Evolutionary conservation across 2,888 invertebrate genomes (phyloP), one percentile per base, ranked within the genome.

Genomic region (Perithous albicinctus): DNA sequence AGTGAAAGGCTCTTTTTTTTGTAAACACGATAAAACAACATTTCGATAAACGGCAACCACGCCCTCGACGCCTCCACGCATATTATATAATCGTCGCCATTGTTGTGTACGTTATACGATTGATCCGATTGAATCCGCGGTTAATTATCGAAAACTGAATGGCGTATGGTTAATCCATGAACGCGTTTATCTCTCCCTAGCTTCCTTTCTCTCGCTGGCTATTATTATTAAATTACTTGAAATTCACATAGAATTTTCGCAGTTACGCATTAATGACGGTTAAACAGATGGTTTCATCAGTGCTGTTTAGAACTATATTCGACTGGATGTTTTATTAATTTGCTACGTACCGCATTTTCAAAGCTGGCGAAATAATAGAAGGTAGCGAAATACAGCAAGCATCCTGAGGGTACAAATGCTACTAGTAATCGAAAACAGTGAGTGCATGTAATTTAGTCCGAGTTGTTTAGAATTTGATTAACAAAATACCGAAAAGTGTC

Each of bases 101-200:
- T 26, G 41, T 41, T 41, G 46, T 54, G 56, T 15, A 38, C 18
- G 29, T n/a, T 38, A 23, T 8, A 46, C 12, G 43, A 59, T 66
- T 63, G 41, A 75, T 64, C 46, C 46, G 35, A 70, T 80, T 70
- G 54, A 69, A 64, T 26, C 61, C 5, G 51, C 54, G 64, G 64
- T 75, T 54, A 54, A 75, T 75, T 75, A 75, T 64, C 74, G 64
- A 75, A 12, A 41, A 54, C 18, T 54, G 74, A 64, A 43, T 46
- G 38, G 41, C 51, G 12, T 12, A 41, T 66, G 18, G 54, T 66
- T 75, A 61, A 35, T 35, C 69, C 38, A 51, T 63, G 23, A n/a
- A 70, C 54, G 51, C 41, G 43, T n/a, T 78, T 70, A 70, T 64
- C 51, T 43, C 41, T n/a, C 63, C 54, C n/a, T 35, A 38, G 51